These are phyloP conservation scores for Phoenoteleia sp. DNA, from an alignment of 2,888 invertebrate species.

Conservation along the genomic window DNA sequence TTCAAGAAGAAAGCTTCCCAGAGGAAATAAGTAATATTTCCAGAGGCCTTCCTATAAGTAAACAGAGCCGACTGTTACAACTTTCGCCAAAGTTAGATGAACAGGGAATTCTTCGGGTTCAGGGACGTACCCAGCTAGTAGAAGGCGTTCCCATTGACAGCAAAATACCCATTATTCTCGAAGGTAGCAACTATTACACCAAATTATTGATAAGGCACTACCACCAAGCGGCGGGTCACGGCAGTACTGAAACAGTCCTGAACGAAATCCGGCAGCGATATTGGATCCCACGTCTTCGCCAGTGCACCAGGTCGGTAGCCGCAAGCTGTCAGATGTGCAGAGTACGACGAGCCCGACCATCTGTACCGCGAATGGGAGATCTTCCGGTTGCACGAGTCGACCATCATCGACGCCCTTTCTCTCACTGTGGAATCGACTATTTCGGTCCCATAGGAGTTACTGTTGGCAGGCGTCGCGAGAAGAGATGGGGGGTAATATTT, in stretches of 20 bases:
- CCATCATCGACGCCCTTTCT: background rate
- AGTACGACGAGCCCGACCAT: conserved; percentile 25
- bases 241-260: background rate
- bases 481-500: conserved; percentile 73
- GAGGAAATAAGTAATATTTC: background rate
- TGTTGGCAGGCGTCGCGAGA: conserved; percentile 68
- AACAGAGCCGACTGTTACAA: background rate
- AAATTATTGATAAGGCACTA: too few species aligned
- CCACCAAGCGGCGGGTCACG: background rate
- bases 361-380: conserved; percentile 17
- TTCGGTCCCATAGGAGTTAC: conserved; percentile 68
- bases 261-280: conserved; percentile 19
- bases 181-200: too few species aligned
- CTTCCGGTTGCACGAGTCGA: background rate
- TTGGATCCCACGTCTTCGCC: background rate
- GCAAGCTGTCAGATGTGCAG: conserved; percentile 21
- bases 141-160: too few species aligned
- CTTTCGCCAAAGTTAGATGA: background rate
- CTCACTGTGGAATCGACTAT: conserved; percentile 21
- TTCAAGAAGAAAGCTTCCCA: background rate
- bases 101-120: background rate
- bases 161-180: too few species aligned
- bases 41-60: too few species aligned
- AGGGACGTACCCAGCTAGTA: too few species aligned
- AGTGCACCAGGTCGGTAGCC: conserved; percentile 23